Conservation (phyloP, 2,113 vertebrate species). For the Numenius arquata region DNA sequence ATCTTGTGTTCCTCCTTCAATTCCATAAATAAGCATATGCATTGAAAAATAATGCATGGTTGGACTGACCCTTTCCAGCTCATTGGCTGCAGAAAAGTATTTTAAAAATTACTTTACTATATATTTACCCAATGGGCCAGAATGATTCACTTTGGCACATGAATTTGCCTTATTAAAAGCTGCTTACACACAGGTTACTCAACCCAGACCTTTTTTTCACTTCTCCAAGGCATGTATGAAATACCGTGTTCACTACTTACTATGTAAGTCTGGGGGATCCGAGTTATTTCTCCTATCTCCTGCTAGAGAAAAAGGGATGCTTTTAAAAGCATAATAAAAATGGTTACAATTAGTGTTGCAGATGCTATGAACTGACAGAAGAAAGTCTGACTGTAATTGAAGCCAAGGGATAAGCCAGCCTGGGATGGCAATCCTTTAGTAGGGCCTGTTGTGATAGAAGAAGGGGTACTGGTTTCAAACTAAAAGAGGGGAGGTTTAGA, state of each 20-base stretch:
- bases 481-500: neutral
- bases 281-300: constrained; percentile 24
- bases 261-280: constrained; percentile 5
- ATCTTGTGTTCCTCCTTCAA: constrained; percentile 5
- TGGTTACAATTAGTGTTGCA: neutral
- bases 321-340: neutral
- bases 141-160: constrained; percentile 53
- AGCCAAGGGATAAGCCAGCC: neutral
- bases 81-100: constrained; percentile 62
- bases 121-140: constrained; percentile 69
- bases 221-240: constrained; percentile 26
- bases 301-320: neutral
- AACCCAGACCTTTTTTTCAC: neutral
- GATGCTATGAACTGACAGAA: neutral
- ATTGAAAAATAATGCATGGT: constrained; percentile 58
- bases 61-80: constrained; percentile 65
- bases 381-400: neutral
- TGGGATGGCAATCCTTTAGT: neutral
- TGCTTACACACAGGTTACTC: constrained; percentile 50
- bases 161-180: constrained; percentile 60
- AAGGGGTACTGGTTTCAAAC: neutral
- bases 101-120: constrained; percentile 72
- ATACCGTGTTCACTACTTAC: constrained; percentile 41
- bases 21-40: constrained; percentile 59
- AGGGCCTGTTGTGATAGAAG: neutral